These are phyloP conservation scores for Zelleria hepariella DNA, from an alignment of 2,888 invertebrate species.

Conservation along the genomic window DNA sequence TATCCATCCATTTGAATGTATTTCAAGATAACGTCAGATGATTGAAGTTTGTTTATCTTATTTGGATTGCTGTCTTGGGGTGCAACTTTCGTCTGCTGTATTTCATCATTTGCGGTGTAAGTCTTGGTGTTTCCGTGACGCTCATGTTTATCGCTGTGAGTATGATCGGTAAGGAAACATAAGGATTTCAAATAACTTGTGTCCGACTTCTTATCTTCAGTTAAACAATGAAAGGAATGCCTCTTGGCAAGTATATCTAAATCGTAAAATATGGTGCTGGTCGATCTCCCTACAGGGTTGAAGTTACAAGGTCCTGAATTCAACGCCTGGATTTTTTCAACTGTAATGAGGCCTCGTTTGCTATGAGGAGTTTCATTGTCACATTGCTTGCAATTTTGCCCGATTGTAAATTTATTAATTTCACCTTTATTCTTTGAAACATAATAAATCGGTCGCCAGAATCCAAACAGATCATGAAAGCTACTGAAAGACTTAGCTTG, in stretches of 20 bases:
- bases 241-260: conserved; percentile 47
- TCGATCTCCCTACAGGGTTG: background rate
- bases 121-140: background rate
- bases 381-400: background rate
- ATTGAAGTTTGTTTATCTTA: background rate
- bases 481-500: background rate
- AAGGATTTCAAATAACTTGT: conserved; percentile 24
- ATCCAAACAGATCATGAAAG: background rate
- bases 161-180: background rate
- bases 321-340: background rate
- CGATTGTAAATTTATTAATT: background rate
- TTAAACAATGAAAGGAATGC: conserved; percentile 42
- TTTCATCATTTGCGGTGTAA: background rate
- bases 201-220: conserved; percentile 28
- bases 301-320: background rate
- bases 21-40: background rate
- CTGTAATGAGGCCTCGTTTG: background rate
- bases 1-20: background rate
- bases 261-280: conserved; percentile 49
- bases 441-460: background rate
- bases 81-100: background rate
- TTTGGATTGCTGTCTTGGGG: background rate
- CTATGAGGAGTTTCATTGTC: background rate
- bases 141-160: background rate
- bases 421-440: background rate